These are phyloP conservation scores for Brachionus angularis DNA, from an alignment of 1,140 invertebrate species.

Conservation along the genomic window DNA sequence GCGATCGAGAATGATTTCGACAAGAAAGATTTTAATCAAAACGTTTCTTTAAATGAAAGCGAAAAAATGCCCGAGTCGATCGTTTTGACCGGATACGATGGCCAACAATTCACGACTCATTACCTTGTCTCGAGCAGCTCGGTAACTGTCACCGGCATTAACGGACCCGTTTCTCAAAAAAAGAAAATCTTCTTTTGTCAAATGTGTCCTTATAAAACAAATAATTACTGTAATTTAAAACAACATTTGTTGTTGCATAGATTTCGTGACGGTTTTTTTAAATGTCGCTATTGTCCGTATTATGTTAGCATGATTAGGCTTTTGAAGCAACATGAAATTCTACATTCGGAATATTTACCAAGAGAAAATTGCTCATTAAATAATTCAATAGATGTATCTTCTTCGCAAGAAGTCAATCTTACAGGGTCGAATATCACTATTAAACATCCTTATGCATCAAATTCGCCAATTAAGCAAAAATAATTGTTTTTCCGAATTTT, in stretches of 20 bases:
- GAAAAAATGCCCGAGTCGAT: constrained; percentile 14
- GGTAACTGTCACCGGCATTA: too few species aligned
- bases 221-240: constrained; percentile 10
- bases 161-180: constrained; percentile 19
- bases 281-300: constrained; percentile 42
- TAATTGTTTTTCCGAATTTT: too few species aligned
- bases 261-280: constrained; percentile 19
- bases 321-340: constrained; percentile 40
- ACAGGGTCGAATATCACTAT: too few species aligned
- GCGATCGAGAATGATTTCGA: too few species aligned
- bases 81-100: background rate
- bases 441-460: too few species aligned
- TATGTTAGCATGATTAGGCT: constrained; percentile 32
- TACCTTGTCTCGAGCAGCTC: constrained; percentile 15
- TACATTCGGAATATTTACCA: constrained; percentile 20
- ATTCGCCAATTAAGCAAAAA: too few species aligned
- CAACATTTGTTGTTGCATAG: constrained; percentile 27
- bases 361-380: constrained; percentile 27
- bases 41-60: background rate
- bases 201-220: constrained; percentile 33
- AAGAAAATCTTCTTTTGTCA: constrained; percentile 16
- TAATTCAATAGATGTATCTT: too few species aligned
- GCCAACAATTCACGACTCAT: background rate
- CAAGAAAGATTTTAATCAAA: background rate
- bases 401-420: too few species aligned